Evolutionary conservation across 2,797 vertebrate species (phyloP), one percentile per base, ranked within the genome.

Genomic region (Erithacus rubecula): DNA sequence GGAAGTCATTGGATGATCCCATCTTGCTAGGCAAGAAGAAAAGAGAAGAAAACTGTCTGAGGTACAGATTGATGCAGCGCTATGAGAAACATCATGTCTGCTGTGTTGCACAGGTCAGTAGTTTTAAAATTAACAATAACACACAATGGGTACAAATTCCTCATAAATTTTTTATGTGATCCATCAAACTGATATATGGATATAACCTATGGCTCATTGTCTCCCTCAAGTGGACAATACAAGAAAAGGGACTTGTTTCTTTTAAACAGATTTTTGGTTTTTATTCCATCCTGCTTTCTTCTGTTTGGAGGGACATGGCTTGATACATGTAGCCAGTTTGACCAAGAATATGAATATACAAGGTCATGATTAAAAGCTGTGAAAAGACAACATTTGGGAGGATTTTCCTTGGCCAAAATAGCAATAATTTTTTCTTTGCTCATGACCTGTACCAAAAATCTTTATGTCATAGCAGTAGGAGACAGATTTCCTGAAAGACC

Each of bases 151-250:
- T 44, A 55, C 22, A 74, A 93, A 72, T 43, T 27, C 27, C 14
- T 83, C 39, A 53, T 44, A 24, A 29, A 0, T 89, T 89, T 85
- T 75, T 4, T 55, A 14, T 65, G 47, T 52, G 23, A 71, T 20
- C 41, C 47, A 56, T 71, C 69, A 70, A 53, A 68, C 4, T 43
- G 53, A 53, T 20, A 6, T 13, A 37, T 0, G 4, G 17, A 53
- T 46, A 16, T 77, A 60, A 87, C 96, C 94, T 74, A 9, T 95
- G 64, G 88, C 93, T 95, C 78, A 4, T 69, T 93, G 88, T 95
- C 93, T 95, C 93, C 94, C 93, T 82, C 94, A 89, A 95, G 94
- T 92, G 96, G 93, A 44, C 64, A 84, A 93, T 10, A 36, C 29
- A 67, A 82, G 67, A 80, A 72, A 52, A 90, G 56, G n/a, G 15